Conservation (phyloP, 2,113 vertebrate species). For the Tupaia chinensis region DNA sequence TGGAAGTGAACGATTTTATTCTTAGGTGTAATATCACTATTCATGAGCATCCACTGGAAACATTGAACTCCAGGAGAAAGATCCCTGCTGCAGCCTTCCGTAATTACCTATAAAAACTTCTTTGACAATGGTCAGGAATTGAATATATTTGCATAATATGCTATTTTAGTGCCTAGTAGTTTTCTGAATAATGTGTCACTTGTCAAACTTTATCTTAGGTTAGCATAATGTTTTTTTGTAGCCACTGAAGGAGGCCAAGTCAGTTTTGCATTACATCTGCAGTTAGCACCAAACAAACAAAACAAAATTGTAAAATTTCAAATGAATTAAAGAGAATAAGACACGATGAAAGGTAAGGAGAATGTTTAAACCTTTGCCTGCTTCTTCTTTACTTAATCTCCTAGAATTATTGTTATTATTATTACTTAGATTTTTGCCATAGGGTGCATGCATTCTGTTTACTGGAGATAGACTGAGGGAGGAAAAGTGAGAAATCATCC, state of each 20-base stretch:
- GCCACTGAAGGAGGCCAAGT: neutral
- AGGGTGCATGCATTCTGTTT: no score
- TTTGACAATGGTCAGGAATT: neutral
- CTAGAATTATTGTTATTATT: no score
- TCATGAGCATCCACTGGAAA: constrained; percentile 53
- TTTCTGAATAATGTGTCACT: constrained; percentile 44
- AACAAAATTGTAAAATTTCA: neutral
- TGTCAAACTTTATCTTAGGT: constrained; percentile 63
- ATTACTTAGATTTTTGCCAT: no score
- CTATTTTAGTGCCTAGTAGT: constrained; percentile 25
- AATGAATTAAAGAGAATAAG: neutral
- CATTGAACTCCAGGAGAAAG: neutral
- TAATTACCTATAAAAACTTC: constrained; percentile 64
- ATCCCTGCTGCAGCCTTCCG: constrained; percentile 12
- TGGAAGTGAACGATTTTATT: constrained; percentile 61
- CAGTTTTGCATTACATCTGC: neutral
- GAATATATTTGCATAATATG: constrained; percentile 77
- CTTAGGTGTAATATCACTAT: constrained; percentile 51
- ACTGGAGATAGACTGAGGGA: no score
- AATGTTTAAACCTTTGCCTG: no score
- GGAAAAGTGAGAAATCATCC: no score
- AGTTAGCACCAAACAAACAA: neutral
- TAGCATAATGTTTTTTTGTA: constrained; percentile 25
- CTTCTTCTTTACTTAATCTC: accelerated
- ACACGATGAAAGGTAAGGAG: neutral